Conservation (phyloP, 2,888 invertebrate genomes). For the Phytoseiulus persimilis region DNA sequence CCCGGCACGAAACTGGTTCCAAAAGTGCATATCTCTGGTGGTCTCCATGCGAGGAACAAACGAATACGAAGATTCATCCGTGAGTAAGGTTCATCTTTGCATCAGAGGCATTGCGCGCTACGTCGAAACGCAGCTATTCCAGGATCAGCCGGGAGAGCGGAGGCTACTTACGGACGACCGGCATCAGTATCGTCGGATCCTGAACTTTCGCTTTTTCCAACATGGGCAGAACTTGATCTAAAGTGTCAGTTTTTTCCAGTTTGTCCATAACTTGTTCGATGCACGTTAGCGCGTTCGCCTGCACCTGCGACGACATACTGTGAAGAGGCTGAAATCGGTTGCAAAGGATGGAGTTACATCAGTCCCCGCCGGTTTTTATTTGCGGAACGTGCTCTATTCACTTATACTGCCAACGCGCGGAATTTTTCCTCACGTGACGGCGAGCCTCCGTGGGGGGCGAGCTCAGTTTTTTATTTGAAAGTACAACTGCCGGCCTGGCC, state of each 20-base stretch:
- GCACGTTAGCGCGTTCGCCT: conserved; percentile 51
- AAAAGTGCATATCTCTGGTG: background rate
- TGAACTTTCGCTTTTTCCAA: conserved; percentile 73
- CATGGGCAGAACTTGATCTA: conserved; percentile 81
- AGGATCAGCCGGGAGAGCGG: background rate
- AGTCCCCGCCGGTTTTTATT: background rate
- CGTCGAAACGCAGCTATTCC: too few species aligned
- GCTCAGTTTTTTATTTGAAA: too few species aligned
- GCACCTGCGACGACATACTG: conserved; percentile 48
- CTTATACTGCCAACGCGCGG: too few species aligned
- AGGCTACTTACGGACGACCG: conserved; percentile 79
- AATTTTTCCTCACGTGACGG: too few species aligned
- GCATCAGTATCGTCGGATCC: conserved; percentile 77
- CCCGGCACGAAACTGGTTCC: background rate
- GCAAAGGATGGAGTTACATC: background rate
- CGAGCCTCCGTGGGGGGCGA: too few species aligned
- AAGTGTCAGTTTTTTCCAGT: conserved; percentile 74
- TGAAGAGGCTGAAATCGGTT: conserved; percentile 32
- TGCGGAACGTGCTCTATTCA: background rate
- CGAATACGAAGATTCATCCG: too few species aligned
- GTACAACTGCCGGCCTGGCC: too few species aligned
- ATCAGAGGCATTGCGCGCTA: too few species aligned
- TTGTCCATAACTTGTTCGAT: conserved; percentile 69
- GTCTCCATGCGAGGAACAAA: too few species aligned
- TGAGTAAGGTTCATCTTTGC: too few species aligned